Evolutionary conservation across 2,113 vertebrate genomes (phyloP), one percentile per base, ranked within the genome.

Genomic region (Oceanites oceanicus): DNA sequence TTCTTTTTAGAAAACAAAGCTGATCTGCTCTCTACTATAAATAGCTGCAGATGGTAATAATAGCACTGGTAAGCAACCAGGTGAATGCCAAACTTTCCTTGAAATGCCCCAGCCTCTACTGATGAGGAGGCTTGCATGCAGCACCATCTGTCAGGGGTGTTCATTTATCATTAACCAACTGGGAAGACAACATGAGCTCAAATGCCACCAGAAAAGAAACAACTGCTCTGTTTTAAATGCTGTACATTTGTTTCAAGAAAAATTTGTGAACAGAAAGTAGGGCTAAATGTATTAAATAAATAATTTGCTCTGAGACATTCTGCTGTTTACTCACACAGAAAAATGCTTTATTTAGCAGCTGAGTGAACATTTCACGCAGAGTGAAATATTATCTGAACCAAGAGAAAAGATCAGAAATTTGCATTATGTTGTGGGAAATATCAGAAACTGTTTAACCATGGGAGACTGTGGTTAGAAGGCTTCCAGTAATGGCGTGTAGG

Each of bases 231-330:
- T 58, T 77, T 73, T 68, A 73, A 84, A 72, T 36, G 45, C 14
- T 56, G 42, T 66, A 23, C 25, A 23, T 63, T 93, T 66, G 25
- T 88, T 96, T 90, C 55, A 86, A 59, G 55, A 26, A 77, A 95
- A 83, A 83, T 17, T 3, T 71, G 74, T 77, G 59, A 96, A 61
- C 42, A 93, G 78, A 95, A 96, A 93, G 53, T 80, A 93, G 86
- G 82, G 21, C 82, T 94, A 80, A 83, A 70, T 22, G 53, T 85
- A 93, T 88, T 96, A 86, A 95, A 96, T 94, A 96, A 95, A 72
- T 96, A 83, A 96, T 96, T 93, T 95, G 53, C 62, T 90, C 61
- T 88, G 88, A 90, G 88, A 92, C 71, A 77, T 88, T 92, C 55
- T 90, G 49, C 44, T 65, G 67, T 94, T 93, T 96, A 83, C 62